Percentiles rank a stretch among this genome's conserved stretches.
phyloP scores from a whole-genome alignment of 23 tunicate genomes.

The Halocynthia aurantium region DNA sequence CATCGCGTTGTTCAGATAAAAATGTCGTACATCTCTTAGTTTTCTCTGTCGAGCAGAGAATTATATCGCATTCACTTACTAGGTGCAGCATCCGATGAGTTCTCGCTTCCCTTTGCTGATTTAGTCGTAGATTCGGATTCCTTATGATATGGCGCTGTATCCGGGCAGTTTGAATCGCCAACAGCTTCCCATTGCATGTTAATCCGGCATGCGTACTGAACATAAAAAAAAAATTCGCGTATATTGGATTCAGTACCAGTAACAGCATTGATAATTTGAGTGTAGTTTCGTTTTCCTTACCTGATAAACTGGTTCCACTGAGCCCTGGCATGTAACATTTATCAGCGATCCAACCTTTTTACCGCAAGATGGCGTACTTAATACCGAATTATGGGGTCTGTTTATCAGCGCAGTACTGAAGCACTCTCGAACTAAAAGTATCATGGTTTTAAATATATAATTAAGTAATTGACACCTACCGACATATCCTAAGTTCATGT shows the following conservation, averaged over 20 bases:
- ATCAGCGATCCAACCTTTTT: constrained; percentile 12
- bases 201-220: neutral
- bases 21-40: too few relatives aligned
- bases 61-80: too few relatives aligned
- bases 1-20: too few relatives aligned
- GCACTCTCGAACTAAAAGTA: neutral
- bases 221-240: neutral
- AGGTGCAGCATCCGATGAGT: too few relatives aligned
- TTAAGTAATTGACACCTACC: too few relatives aligned
- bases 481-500: neutral
- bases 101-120: neutral
- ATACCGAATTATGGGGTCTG: neutral
- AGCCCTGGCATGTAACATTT: constrained; percentile 3
- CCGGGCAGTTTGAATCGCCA: neutral
- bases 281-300: neutral
- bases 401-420: neutral
- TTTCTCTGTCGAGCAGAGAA: too few relatives aligned
- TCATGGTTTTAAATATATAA: neutral
- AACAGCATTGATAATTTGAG: neutral
- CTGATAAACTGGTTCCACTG: constrained; percentile 1
- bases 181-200: neutral
- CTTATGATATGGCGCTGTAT: neutral
- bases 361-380: constrained; percentile 17
- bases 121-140: neutral
- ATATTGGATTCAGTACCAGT: neutral